phyloP scores from a whole-genome alignment of 2,113 vertebrate genomes.

The Platichthys flesus region DNA sequence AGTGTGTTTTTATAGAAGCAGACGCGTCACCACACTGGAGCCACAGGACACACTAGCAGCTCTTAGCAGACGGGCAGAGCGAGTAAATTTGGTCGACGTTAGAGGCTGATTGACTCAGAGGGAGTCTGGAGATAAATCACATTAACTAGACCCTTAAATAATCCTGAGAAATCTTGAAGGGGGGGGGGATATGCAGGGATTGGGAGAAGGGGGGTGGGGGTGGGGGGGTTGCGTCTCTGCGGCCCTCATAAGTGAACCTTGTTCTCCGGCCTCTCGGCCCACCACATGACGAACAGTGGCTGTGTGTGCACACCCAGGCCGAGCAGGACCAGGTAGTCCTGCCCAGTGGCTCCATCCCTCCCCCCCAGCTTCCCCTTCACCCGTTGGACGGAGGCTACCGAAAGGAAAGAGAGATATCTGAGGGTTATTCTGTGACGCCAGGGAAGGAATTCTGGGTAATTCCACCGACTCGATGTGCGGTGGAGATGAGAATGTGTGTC shows the following conservation, averaged over 20 bases:
- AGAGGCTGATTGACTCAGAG: constrained; percentile 24
- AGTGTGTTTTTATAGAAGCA: constrained; percentile 78
- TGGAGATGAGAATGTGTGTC: constrained; percentile 40
- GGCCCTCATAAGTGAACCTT: constrained; percentile 68
- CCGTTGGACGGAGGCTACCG: constrained; percentile 10
- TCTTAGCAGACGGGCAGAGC: constrained; percentile 56
- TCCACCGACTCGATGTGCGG: constrained; percentile 65
- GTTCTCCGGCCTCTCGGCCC: constrained; percentile 60
- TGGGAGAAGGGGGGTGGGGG: constrained; percentile 19
- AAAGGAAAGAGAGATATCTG: constrained; percentile 64
- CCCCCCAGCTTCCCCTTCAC: constrained; percentile 19
- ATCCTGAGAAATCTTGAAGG: constrained; percentile 37
- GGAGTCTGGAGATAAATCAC: constrained; percentile 50
- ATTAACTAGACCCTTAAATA: constrained; percentile 57
- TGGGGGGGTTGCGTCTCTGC: constrained; percentile 34
- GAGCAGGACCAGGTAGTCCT: constrained; percentile 31
- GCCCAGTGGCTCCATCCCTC: constrained; percentile 42
- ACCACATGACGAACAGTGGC: constrained; percentile 63
- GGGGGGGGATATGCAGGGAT: neutral
- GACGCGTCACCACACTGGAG: constrained; percentile 75
- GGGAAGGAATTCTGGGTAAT: constrained; percentile 67
- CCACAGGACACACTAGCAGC: constrained; percentile 73
- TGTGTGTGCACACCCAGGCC: constrained; percentile 61
- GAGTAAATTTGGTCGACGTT: constrained; percentile 22
- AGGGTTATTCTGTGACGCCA: constrained; percentile 59